These are phyloP conservation scores for Apoderus coryli DNA, from an alignment of 2,888 invertebrate genomes.

Conservation along the genomic window DNA sequence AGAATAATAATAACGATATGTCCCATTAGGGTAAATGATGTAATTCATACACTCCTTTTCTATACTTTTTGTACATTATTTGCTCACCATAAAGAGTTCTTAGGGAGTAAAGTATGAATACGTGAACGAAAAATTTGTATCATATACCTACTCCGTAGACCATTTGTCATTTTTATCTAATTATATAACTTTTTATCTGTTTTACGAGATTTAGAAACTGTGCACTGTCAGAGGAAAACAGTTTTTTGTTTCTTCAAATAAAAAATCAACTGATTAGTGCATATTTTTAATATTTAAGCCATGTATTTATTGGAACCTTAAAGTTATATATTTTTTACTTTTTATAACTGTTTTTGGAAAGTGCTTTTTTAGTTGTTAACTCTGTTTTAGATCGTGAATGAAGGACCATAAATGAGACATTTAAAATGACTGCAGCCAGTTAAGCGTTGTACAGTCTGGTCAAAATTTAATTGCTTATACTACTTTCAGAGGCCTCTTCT, in stretches of 20 bases:
- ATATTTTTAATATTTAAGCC: conserved; percentile 31
- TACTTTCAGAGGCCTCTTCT: too few relatives aligned
- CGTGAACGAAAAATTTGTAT: conserved; percentile 27
- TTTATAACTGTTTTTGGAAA: conserved; percentile 32
- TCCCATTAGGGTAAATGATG: too few relatives aligned
- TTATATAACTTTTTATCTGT: conserved; percentile 31
- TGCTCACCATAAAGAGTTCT: too few relatives aligned
- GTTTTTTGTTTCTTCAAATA: background rate
- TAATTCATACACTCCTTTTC: too few relatives aligned
- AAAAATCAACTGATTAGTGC: conserved; percentile 21
- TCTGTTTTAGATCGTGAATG: conserved; percentile 16
- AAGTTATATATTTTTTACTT: conserved; percentile 34
- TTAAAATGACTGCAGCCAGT: too few relatives aligned
- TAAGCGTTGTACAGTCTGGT: background rate
- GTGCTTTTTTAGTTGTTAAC: conserved; percentile 27
- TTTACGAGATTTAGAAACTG: conserved; percentile 29
- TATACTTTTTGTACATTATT: conserved; percentile 36
- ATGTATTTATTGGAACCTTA: conserved; percentile 32
- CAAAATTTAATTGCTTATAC: too few relatives aligned
- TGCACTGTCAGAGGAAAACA: conserved; percentile 27
- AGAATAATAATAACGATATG: too few relatives aligned
- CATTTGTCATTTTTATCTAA: conserved; percentile 31
- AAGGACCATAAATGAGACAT: too few relatives aligned
- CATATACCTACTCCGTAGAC: conserved; percentile 33
- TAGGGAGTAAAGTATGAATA: too few relatives aligned